Base-by-base conservation (phyloP, 35 echinoderm and acorn worm species). In the Amphiura filiformis region DNA sequence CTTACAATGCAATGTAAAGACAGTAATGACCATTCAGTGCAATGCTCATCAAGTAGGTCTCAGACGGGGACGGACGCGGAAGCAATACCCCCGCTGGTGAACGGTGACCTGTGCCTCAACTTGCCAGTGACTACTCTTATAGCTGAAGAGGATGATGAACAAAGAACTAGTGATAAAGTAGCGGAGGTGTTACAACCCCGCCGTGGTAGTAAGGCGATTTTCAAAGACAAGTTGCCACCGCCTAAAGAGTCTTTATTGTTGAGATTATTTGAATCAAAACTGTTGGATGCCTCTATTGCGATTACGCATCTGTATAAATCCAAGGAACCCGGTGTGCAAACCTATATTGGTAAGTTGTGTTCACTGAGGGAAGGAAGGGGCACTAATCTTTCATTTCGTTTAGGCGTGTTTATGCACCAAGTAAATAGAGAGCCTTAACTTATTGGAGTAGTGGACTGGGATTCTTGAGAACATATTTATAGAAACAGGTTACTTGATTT, bases 261-360 rank as follows among this genome's bases (percentile, higher is more conserved):
- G 77, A 86, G 96, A 79, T 88, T 98, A 36, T 98, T 98, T 98
- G 96, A 98, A 84, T 98, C 96, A 3, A 98, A 94, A 91, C 84
- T 94, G 32, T 91, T 98, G 35, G 96, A 98, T 56, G 93, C 93
- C 34, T 99, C 96, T 32, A 99, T 99, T 61, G 93, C 96, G 5
- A 99, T 99, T 18, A 99, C 96, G 3, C 93, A 94, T 83, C 90
- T 99, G 79, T 99, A 99, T 70, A 94, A 94, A 88, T 99, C 93
- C 14, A 99, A 99, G 78, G 96, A 99, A 86, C 96, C 90, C 31
- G 96, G 93, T 35, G 96, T 99, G 4, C 96, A 94, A 83, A 92
- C 87, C 35, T 99, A 99, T 79, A 99, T 99, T 81, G 96, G 96
- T 99, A 38, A 99, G 96, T 39, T 14, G 5, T n/a, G 0, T 56